A percentile compares a stretch with the other conserved stretches of the same genome.
phyloP scores from a whole-genome alignment of 92 coral and sea anemone species.

The Pocillopora grandis region DNA sequence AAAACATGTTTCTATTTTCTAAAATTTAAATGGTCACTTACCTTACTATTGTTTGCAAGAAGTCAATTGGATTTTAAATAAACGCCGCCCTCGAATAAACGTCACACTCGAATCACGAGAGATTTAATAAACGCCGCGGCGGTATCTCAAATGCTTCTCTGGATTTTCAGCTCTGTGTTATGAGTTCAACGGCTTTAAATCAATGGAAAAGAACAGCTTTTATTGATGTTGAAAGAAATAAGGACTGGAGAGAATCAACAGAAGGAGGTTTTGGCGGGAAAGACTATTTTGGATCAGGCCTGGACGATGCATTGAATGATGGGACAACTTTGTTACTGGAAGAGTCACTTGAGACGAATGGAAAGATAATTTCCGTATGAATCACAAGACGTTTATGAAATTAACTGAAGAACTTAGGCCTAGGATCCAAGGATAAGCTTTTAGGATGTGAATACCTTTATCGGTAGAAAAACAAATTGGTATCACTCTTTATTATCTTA shows the following conservation, averaged over 20 bases:
- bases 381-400: constrained; percentile 24
- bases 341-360: constrained; percentile 33
- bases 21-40: too few relatives aligned
- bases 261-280: constrained; percentile 11
- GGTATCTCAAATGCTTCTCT: neutral
- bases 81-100: too few relatives aligned
- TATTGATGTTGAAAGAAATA: constrained; percentile 2
- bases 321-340: neutral
- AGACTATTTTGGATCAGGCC: constrained; percentile 11
- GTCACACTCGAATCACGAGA: too few relatives aligned
- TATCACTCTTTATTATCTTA: constrained; percentile 49
- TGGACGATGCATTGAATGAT: too few relatives aligned
- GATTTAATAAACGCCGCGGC: too few relatives aligned
- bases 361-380: constrained; percentile 46
- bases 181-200: neutral
- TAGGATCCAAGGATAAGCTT: constrained; percentile 29
- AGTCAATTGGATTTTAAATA: too few relatives aligned
- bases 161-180: neutral
- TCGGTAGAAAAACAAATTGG: constrained; percentile 54
- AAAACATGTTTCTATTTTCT: too few relatives aligned
- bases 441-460: constrained; percentile 47
- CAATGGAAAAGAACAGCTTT: constrained; percentile 13
- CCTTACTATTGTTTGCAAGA: too few relatives aligned
- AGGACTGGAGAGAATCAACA: neutral
- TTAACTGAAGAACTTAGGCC: constrained; percentile 30